Evolutionary conservation across 2,888 invertebrate genomes (phyloP), one percentile per base, ranked within the genome.

Genomic region (Subacronicta megacephala): DNA sequence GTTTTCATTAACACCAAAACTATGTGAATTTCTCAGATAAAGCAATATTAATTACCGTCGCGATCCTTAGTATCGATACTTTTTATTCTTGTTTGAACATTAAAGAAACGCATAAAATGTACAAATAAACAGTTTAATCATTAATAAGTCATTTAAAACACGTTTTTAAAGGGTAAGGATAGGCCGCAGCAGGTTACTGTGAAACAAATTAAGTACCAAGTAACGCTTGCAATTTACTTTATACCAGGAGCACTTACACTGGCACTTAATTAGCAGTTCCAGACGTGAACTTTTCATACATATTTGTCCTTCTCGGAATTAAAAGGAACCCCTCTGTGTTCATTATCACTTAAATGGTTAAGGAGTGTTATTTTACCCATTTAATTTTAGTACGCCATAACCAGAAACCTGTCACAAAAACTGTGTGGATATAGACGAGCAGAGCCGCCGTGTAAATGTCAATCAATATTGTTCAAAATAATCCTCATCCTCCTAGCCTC

Each of bases 241-340:
- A 67, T 70, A 59, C 37, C 17, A 40, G 18, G 43, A 57, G 56
- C 57, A 70, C 63, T 73, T 71, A 74, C 36, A 44, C 45, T 54
- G 51, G 61, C 62, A 71, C 74, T 64, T 73, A 67, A 74, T 73
- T 74, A 67, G 45, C 52, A 17, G 66, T 58, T 62, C 36, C 16
- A 61, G 55, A 62, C 45, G 40, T 61, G 49, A 67, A 67, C 59
- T 62, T 70, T 67, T 53, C 52, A 58, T 58, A 55, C 43, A 42
- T 59, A 53, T 66, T 46, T 62, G 54, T 63, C 20, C 31, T 69
- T 56, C 57, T 35, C 40, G 40, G 60, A 66, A 73, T 58, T 47
- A 56, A 60, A 56, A 59, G 54, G 44, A n/a, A 15, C 12, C 13
- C n/a, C 13, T 17, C 29, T n/a, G 26, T 7, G 15, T 42, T 37